Conservation (phyloP, 2,797 vertebrate species). For the Rhincodon typus region DNA sequence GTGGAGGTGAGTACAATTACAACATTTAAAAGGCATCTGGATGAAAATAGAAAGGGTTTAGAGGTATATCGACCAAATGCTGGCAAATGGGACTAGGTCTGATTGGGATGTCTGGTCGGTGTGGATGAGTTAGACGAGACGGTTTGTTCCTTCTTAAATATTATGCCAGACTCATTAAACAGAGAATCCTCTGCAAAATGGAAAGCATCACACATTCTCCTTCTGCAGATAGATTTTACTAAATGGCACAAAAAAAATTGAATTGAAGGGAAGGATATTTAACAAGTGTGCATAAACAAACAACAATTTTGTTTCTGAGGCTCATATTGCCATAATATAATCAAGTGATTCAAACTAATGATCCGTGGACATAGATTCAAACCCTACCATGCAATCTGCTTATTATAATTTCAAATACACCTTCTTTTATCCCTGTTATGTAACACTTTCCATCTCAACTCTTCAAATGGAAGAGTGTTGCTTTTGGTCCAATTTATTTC, state of each 20-base stretch:
- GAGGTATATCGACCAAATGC: too few species aligned
- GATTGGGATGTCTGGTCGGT: too few species aligned
- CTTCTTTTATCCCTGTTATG: neutral
- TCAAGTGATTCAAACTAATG: too few species aligned
- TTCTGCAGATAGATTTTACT: neutral
- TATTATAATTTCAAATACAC: neutral
- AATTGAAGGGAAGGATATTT: neutral
- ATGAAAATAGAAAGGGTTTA: too few species aligned
- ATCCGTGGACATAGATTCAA: too few species aligned
- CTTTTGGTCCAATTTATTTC: slow-evolving; percentile 6
- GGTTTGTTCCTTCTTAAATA: neutral
- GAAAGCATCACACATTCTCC: neutral
- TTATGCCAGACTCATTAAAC: neutral
- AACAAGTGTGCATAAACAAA: neutral
- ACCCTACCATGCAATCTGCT: too few species aligned
- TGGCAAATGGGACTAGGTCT: too few species aligned
- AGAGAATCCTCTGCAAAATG: neutral
- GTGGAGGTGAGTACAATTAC: too few species aligned
- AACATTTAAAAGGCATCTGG: too few species aligned
- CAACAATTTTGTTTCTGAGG: neutral
- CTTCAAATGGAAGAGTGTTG: neutral
- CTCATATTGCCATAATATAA: neutral
- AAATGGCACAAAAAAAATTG: neutral
- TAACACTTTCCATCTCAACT: neutral
- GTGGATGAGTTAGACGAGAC: too few species aligned